Percentiles rank a stretch among this genome's conserved stretches.
Evolutionary conservation across 2,888 invertebrate genomes (phyloP).

Genomic region (Acleris sparsana): DNA sequence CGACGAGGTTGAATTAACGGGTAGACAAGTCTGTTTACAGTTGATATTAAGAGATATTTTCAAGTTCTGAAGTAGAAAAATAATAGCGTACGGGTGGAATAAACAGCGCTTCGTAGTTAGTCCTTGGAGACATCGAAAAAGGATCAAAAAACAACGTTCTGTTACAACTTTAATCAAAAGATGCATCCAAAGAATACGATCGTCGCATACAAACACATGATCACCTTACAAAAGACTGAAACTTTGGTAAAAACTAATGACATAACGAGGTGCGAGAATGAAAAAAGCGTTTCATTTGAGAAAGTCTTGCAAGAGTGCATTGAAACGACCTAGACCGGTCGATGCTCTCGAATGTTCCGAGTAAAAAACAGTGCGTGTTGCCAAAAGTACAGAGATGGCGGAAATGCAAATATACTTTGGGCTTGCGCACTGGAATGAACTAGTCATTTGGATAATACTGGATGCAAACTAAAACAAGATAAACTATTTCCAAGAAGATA

Average conservation of each 20-base stretch:
- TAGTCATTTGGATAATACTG: background rate
- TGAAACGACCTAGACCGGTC: slow-evolving; percentile 52
- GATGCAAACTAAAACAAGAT: no score
- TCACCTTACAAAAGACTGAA: background rate
- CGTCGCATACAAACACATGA: background rate
- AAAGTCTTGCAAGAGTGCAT: slow-evolving; percentile 37
- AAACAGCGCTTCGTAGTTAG: no score
- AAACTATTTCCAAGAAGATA: no score
- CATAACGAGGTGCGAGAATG: slow-evolving; percentile 18
- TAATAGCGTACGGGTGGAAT: no score
- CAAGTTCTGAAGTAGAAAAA: background rate
- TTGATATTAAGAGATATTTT: background rate
- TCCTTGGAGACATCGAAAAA: no score
- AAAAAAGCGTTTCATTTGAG: background rate
- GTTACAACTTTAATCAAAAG: no score
- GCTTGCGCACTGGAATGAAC: slow-evolving; percentile 17
- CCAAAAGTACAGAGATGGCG: slow-evolving; percentile 41
- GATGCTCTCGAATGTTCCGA: slow-evolving; percentile 44
- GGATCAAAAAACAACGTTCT: no score
- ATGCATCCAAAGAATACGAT: background rate
- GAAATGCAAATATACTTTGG: slow-evolving; percentile 23
- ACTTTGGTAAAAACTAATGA: slow-evolving; percentile 7
- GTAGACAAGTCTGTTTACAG: background rate
- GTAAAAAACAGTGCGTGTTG: slow-evolving; percentile 45
- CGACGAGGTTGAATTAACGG: background rate